Evolutionary conservation across 2,888 invertebrate genomes (phyloP).

Genomic region (Amorpha juglandis): DNA sequence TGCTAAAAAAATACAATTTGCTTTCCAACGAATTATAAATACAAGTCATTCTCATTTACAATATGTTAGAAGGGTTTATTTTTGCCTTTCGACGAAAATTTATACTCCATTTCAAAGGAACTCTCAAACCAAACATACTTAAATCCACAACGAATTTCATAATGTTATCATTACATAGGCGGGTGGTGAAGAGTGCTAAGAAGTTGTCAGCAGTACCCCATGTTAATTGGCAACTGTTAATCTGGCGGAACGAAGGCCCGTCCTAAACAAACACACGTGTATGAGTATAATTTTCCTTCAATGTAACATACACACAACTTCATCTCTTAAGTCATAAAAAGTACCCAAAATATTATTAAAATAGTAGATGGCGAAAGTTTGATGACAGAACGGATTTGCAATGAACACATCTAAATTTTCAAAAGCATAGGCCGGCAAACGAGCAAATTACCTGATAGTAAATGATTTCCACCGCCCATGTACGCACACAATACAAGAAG

Average conservation of each 20-base stretch:
- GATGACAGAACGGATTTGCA: too few species aligned
- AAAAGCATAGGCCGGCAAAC: too few species aligned
- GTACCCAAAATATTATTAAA: too few species aligned
- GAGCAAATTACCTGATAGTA: too few species aligned
- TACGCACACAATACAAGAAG: too few species aligned
- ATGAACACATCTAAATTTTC: too few species aligned
- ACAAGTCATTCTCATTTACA: neutral
- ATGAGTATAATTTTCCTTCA: too few species aligned
- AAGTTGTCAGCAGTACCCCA: constrained; percentile 29
- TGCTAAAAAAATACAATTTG: neutral
- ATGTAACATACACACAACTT: too few species aligned
- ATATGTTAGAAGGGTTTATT: neutral
- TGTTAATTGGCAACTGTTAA: constrained; percentile 50
- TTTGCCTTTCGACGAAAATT: neutral
- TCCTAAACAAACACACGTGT: constrained; percentile 46
- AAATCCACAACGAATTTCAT: neutral
- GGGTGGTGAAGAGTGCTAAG: constrained; percentile 3
- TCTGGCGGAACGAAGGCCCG: constrained; percentile 47
- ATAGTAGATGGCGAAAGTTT: too few species aligned
- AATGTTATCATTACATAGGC: constrained; percentile 14
- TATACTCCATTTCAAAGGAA: neutral
- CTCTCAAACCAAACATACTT: neutral
- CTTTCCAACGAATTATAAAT: neutral
- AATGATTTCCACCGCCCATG: too few species aligned
- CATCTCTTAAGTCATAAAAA: too few species aligned